phyloP scores from a whole-genome alignment of 2,113 vertebrate genomes.

The Phoxinus phoxinus region DNA sequence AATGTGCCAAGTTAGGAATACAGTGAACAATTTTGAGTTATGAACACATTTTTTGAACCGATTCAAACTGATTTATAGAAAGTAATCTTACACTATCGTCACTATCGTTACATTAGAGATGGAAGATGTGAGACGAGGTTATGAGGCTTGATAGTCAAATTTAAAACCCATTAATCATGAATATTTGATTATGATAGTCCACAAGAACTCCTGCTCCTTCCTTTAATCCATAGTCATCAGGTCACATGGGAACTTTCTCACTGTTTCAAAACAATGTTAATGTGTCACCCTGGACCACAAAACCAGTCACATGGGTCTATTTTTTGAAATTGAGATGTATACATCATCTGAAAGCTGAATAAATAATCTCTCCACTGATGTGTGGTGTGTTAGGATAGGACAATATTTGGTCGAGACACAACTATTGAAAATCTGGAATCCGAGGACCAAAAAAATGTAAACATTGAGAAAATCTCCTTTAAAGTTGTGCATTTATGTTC shows the following conservation, averaged over 20 bases:
- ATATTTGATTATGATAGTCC: not conserved
- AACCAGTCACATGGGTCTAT: too few relatives aligned
- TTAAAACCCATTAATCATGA: not conserved
- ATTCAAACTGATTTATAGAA: not conserved
- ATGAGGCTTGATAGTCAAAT: not conserved
- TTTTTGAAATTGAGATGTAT: too few relatives aligned
- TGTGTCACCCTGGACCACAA: too few relatives aligned
- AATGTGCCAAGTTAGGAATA: not conserved
- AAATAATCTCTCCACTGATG: too few relatives aligned
- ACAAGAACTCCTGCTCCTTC: not conserved
- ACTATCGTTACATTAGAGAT: not conserved
- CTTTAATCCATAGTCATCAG: not conserved
- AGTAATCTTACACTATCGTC: not conserved
- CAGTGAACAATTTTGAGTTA: not conserved
- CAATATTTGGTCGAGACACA: too few relatives aligned
- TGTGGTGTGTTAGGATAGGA: too few relatives aligned
- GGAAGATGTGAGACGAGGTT: not conserved
- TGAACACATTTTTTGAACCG: not conserved
- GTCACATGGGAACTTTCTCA: not conserved
- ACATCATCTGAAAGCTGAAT: too few relatives aligned
- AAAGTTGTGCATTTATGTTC: too few relatives aligned
- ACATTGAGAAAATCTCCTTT: too few relatives aligned
- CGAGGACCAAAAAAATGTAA: too few relatives aligned
- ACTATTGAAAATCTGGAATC: too few relatives aligned
- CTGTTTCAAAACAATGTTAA: not conserved